Base-by-base conservation (phyloP, 2,888 invertebrate species). In the Neoscelio sp. region DNA sequence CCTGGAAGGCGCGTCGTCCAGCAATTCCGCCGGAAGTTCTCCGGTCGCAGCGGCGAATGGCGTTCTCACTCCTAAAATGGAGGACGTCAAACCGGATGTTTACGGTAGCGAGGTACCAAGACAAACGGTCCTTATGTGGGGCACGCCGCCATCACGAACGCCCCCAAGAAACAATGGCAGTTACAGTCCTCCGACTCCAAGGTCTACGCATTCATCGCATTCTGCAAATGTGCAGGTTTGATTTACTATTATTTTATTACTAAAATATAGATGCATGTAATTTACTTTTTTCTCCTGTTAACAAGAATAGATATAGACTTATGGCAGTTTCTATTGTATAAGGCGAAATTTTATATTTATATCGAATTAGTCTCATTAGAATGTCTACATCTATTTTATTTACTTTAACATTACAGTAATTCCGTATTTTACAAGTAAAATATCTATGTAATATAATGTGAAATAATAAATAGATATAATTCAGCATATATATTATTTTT, bases 111-210 rank as follows among this genome's bases (percentile, higher is more conserved):
- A 94, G 85, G 92, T 94, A 82, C 95, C 95, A 0, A 92, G 98
- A 42, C 97, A 98, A 91, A 98, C 97, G 7, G 98, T 97, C 60
- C 93, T 98, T 40, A 97, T 98, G 97, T 98, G 97, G 97, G 97
- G 97, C 5, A 88, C 89, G 2, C 90, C 90, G 1, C 89, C 90
- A 0, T 83, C 89, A 0, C 85, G 90, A 18, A 89, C 89, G 1
- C 89, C 90, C 5, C 89, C 90, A 1, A 85, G 89, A 33, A 89
- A 89, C 70, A 90, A 90, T 65, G 90, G 90, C 1, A 88, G 86
- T 58, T 90, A 90, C 78, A 90, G 90, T 13, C 90, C 90, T 1
- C 89, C 89, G 3, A 89, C 88, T 0, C 87, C 89, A 0, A 89
- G 89, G 23, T 87, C 89, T 1, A 87, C 86, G 1, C 88, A 88